These are phyloP conservation scores for Carcharodon carcharias DNA, from an alignment of 2,797 vertebrate species.

Conservation along the genomic window DNA sequence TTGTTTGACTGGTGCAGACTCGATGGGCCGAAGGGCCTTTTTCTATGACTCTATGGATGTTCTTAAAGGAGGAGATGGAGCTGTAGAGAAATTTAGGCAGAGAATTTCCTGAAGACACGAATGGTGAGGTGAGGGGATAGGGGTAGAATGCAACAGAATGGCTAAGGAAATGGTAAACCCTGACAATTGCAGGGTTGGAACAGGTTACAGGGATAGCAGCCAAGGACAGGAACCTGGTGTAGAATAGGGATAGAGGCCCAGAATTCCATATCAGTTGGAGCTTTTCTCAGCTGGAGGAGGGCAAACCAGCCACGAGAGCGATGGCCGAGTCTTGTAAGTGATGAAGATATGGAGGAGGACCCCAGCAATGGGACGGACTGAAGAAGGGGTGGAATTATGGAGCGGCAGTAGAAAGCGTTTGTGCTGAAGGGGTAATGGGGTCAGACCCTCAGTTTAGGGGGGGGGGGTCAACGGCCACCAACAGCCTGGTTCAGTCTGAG, in stretches of 20 bases:
- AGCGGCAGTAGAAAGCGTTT: no score
- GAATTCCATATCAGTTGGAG: neutral
- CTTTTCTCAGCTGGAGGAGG: neutral
- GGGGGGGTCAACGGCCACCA: no score
- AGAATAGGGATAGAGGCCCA: no score
- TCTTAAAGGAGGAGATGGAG: neutral
- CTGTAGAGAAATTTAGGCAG: neutral
- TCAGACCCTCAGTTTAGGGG: no score
- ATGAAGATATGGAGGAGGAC: no score
- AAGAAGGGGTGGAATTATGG: no score
- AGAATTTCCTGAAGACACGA: neutral
- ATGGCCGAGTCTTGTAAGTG: neutral
- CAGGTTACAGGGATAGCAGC: neutral
- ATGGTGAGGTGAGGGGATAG: neutral
- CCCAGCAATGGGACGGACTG: no score
- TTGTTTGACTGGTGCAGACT: no score
- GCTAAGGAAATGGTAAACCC: neutral
- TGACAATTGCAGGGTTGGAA: no score
- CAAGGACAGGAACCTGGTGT: neutral
- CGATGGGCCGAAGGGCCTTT: no score
- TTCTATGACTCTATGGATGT: neutral
- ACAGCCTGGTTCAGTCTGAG: no score
- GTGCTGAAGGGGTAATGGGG: no score
- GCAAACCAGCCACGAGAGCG: neutral
- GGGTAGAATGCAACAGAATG: neutral